Percentiles rank a stretch among this genome's conserved stretches.
Conservation (phyloP, 2,888 invertebrate genomes). For the Mesorhabditis spiculigera region DNA sequence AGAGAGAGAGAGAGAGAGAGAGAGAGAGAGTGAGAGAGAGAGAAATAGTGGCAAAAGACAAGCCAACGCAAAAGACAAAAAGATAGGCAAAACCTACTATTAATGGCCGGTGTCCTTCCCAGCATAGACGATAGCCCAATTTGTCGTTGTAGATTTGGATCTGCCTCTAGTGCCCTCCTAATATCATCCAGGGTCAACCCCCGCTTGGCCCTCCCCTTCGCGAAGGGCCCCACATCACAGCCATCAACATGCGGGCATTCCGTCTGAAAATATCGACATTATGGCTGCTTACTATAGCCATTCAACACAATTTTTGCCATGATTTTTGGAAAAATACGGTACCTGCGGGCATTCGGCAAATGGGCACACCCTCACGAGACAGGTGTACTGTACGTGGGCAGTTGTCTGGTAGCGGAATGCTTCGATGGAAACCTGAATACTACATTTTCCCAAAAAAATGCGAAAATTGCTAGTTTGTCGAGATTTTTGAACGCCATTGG, state of each 20-base stretch:
- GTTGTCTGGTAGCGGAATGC: conserved; percentile 59
- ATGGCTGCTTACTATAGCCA: not conserved
- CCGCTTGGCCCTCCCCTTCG: conserved; percentile 19
- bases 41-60: no score
- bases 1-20: no score
- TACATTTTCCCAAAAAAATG: not conserved
- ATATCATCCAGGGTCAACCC: conserved; percentile 35
- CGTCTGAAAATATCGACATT: conserved; percentile 23
- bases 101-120: not conserved
- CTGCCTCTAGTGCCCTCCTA: conserved; percentile 43
- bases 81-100: not conserved
- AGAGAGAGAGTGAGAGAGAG: no score
- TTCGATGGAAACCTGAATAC: conserved; percentile 53
- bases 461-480: not conserved
- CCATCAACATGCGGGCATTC: conserved; percentile 52
- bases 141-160: conserved; percentile 48
- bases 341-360: conserved; percentile 53
- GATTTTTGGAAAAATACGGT: not conserved
- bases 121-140: conserved; percentile 33
- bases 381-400: conserved; percentile 57
- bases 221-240: conserved; percentile 35
- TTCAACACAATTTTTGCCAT: not conserved
- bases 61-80: no score
- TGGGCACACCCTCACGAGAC: conserved; percentile 56
- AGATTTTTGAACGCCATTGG: no score